Base-by-base conservation (phyloP, 2,797 vertebrate species). In the Distichodus sexfasciatus region DNA sequence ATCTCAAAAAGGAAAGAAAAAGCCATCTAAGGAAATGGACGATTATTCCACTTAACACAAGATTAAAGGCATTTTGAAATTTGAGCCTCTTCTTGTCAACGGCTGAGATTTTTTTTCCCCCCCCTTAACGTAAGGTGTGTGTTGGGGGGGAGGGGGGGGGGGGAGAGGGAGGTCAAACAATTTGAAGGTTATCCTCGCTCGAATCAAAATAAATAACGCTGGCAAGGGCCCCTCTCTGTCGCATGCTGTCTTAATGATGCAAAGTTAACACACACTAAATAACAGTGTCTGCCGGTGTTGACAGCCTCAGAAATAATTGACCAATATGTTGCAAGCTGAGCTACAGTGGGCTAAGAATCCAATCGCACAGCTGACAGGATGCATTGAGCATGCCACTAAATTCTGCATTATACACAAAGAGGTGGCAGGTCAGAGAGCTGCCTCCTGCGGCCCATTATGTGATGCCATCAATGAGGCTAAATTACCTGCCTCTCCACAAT, bases 281-380 rank as follows among this genome's bases (percentile, higher is more conserved):
- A 92, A 91, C 87, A 87, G 90, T 81, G 85, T 84, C 90, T 91
- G 83, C 85, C 82, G 75, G 80, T 82, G 84, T 83, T 91, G 90
- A 92, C 91, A 91, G 90, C 88, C 83, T 91, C 90, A 91, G 88
- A 91, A 92, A 91, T 92, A 92, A 92, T 92, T 92, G 91, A 92
- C 90, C 90, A 90, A 85, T 85, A 65, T 85, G 89, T 88, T 91
- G 88, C 87, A 89, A 87, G 90, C 87, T 82, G 86, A 91, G 89
- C 90, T 87, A 78, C 89, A 87, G 87, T 82, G 87, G 86, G 88
- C 81, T 89, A 85, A 90, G 88, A 91, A 91, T 90, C 90, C 89
- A 91, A 91, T 90, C 89, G 86, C 82, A 82, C 81, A 80, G 85
- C 87, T 91, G 91, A 90, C 91, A 92, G 87, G 89, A 88, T 83